A percentile compares a stretch with the other conserved stretches of the same genome.
phyloP scores from a whole-genome alignment of 2,888 invertebrate genomes.

The Netelia virgata region DNA sequence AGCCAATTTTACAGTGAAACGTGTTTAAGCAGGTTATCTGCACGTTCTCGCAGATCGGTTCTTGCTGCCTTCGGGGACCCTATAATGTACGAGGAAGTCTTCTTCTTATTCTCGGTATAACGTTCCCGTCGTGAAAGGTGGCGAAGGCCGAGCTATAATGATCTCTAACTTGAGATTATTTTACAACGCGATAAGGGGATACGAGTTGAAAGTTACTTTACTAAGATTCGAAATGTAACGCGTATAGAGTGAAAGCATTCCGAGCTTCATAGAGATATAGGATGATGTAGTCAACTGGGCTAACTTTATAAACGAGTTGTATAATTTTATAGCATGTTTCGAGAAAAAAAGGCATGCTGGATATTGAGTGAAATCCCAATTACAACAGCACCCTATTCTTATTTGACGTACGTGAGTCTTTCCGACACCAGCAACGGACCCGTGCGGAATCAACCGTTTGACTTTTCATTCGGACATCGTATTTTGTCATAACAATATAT shows the following conservation, averaged over 20 bases:
- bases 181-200: conserved; percentile 49
- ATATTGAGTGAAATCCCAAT: background rate
- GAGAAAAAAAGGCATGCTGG: background rate
- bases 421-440: no score
- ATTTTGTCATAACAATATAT: background rate
- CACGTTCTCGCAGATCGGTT: conserved; percentile 47
- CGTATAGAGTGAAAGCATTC: background rate
- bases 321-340: background rate
- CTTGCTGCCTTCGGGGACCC: conserved; percentile 68
- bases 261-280: background rate
- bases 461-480: background rate
- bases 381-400: no score
- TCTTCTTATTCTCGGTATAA: conserved; percentile 51
- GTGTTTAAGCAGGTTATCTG: conserved; percentile 76
- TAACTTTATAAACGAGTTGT: background rate
- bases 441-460: no score
- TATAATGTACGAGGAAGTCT: conserved; percentile 68
- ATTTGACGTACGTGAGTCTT: no score
- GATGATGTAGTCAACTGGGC: background rate
- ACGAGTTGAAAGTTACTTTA: conserved; percentile 47
- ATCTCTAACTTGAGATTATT: conserved; percentile 62
- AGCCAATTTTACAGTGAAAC: conserved; percentile 80
- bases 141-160: conserved; percentile 61
- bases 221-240: conserved; percentile 19
- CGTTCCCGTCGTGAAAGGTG: conserved; percentile 50